phyloP scores from a whole-genome alignment of 2,888 invertebrate genomes.

The Andrena minutula region DNA sequence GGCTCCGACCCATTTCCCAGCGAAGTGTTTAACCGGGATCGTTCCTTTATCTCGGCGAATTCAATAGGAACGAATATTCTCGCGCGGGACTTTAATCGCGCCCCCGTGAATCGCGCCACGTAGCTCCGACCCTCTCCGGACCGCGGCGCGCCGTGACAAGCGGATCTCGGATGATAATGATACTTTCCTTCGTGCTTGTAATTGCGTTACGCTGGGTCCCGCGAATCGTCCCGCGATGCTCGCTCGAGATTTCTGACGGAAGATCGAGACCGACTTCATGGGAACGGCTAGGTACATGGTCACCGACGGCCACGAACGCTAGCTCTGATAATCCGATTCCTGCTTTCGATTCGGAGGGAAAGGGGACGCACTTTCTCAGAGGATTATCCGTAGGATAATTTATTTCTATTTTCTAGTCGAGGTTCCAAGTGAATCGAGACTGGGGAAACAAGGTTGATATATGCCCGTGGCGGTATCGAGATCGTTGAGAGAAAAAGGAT shows the following conservation, averaged over 20 bases:
- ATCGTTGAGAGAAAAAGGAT: too few species aligned
- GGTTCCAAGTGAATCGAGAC: too few species aligned
- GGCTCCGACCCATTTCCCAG: constrained; percentile 62
- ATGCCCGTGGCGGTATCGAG: too few species aligned
- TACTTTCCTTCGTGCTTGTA: constrained; percentile 18
- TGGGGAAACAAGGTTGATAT: too few species aligned
- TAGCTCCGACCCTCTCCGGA: neutral
- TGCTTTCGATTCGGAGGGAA: too few species aligned
- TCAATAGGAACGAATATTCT: constrained; percentile 48
- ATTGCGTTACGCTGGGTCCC: constrained; percentile 23
- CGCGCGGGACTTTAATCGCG: constrained; percentile 30
- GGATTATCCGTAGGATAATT: too few species aligned
- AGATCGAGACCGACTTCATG: neutral
- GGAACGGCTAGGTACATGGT: constrained; percentile 8
- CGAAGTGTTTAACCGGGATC: constrained; percentile 24
- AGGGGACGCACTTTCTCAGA: too few species aligned
- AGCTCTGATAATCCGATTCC: neutral
- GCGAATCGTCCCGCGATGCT: neutral
- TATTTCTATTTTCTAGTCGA: too few species aligned
- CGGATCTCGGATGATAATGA: constrained; percentile 36
- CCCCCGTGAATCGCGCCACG: neutral
- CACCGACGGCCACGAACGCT: neutral
- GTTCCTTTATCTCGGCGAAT: constrained; percentile 49
- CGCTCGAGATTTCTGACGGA: constrained; percentile 18
- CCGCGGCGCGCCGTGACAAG: constrained; percentile 20